Evolutionary conservation across 2,797 vertebrate genomes (phyloP), one percentile per base, ranked within the genome.

Genomic region (Distichodus sexfasciatus): DNA sequence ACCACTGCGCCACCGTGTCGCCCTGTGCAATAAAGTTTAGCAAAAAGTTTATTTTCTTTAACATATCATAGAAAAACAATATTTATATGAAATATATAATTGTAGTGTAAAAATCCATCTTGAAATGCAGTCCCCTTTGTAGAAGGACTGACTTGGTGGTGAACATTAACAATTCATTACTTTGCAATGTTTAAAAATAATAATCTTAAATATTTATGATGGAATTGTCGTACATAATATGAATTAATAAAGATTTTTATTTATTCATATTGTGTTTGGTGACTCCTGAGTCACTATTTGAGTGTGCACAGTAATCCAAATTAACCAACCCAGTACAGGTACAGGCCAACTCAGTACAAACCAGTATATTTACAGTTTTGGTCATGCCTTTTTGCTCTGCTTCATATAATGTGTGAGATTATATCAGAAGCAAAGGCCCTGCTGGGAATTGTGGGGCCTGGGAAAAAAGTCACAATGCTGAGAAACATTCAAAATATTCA

Each of bases 191-290:
- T 46, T 59, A 43, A 14, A 51, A 33, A 80, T 82, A 85, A 82
- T 72, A 67, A 81, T 80, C 67, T 76, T 51, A 85, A 89, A 87
- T 83, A 89, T 90, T 87, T 68, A 88, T 85, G 41, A 77, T 72
- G 44, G 58, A 75, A 77, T 83, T 81, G 71, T 82, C 61, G 57
- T 76, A 36, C 74, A n/a, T n/a, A n/a, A n/a, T n/a, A n/a, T n/a
- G n/a, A n/a, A n/a, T n/a, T n/a, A 67, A 78, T 47, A 43, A 78
- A 81, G 76, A 38, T 21, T 28, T 11, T 85, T 79, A 87, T 73
- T 87, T 86, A 89, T 88, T 84, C 66, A 87, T 83, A 80, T 41
- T 40, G 44, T 19, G 31, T 65, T 79, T 81, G 73, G 67, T 85
- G 85, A 78, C 77, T 73, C 15, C 50, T 55, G 36, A 68, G 29